phyloP scores from a whole-genome alignment of 2,888 invertebrate species.

The Leptopterna dolabrata region DNA sequence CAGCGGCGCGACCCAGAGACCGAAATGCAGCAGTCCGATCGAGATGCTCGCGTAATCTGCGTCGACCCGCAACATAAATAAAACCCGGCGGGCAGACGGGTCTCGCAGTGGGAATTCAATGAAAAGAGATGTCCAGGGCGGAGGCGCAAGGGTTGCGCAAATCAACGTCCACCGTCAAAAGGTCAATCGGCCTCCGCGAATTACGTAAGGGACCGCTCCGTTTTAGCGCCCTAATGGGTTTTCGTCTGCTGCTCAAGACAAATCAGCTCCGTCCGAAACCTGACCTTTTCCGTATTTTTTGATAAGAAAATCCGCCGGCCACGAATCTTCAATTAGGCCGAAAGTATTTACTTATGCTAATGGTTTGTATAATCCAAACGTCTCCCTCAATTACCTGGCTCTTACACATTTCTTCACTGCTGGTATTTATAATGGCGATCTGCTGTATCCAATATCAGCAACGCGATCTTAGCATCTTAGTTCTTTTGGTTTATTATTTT shows the following conservation, averaged over 20 bases:
- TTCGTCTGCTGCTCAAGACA: not conserved
- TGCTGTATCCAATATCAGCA: too few species aligned
- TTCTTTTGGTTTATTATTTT: too few species aligned
- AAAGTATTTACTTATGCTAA: not conserved
- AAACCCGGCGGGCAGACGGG: not conserved
- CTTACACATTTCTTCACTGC: too few species aligned
- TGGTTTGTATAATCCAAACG: not conserved
- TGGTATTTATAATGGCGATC: too few species aligned
- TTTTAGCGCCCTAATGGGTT: not conserved
- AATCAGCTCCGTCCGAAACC: not conserved
- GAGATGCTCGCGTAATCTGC: not conserved
- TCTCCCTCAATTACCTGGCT: not conserved
- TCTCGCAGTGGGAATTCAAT: not conserved
- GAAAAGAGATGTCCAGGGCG: constrained; percentile 6
- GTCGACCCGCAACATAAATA: not conserved
- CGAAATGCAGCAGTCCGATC: not conserved
- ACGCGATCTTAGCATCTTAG: too few species aligned
- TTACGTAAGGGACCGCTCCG: not conserved
- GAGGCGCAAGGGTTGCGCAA: not conserved
- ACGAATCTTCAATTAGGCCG: not conserved
- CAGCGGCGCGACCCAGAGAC: not conserved
- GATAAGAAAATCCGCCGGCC: not conserved
- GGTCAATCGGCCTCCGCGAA: not conserved
- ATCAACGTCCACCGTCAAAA: not conserved
- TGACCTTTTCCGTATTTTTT: not conserved